Conservation (phyloP, 2,888 invertebrate species). For the Tromatobia lineatoria region DNA sequence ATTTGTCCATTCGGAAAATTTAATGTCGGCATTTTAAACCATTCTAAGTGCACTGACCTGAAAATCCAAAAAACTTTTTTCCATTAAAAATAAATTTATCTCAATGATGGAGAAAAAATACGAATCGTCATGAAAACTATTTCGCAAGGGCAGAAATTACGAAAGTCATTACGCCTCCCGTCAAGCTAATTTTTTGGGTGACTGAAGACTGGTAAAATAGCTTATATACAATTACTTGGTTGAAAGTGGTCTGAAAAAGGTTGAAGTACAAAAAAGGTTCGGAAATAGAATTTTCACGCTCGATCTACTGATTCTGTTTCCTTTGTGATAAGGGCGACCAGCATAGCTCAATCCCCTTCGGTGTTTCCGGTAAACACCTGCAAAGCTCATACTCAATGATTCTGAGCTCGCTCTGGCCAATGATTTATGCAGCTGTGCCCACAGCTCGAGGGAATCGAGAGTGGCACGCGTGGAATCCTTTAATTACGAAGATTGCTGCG, state of each 20-base stretch:
- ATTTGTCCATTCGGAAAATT: too few relatives aligned
- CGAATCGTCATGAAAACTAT: too few relatives aligned
- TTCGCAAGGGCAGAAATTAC: background rate
- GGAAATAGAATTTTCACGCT: background rate
- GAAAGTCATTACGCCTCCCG: background rate
- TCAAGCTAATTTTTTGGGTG: too few relatives aligned
- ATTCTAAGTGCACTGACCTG: too few relatives aligned
- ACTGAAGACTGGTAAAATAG: too few relatives aligned
- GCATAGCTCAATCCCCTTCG: background rate
- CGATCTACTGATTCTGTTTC: background rate
- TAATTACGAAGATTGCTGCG: constrained; percentile 69
- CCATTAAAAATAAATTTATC: too few relatives aligned
- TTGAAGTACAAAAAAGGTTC: background rate
- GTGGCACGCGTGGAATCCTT: constrained; percentile 68
- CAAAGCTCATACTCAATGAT: constrained; percentile 11
- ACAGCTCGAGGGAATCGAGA: constrained; percentile 31
- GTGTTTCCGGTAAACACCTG: constrained; percentile 12
- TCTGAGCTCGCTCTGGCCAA: constrained; percentile 10
- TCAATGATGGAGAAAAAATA: too few relatives aligned
- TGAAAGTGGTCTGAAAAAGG: background rate
- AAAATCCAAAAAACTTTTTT: too few relatives aligned
- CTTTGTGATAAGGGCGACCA: background rate
- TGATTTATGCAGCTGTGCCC: constrained; percentile 25
- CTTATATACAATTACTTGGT: background rate
- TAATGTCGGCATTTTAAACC: too few relatives aligned